Conservation (phyloP, 2,797 vertebrate genomes). For the Acanthornis magna region DNA sequence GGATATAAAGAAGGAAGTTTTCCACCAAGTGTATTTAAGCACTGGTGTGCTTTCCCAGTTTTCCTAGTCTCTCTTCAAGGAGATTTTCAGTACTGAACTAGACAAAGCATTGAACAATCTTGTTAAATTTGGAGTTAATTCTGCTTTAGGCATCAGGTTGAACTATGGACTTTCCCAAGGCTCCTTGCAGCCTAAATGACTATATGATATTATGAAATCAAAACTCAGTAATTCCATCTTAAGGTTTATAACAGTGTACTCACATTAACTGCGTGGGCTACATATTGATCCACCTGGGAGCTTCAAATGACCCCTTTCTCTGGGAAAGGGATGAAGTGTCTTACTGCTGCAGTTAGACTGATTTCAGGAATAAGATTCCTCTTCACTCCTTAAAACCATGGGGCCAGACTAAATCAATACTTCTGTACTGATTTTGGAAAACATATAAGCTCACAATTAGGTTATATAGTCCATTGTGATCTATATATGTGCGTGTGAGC, state of each 20-base stretch:
- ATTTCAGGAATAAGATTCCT: not conserved
- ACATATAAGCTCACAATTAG: not conserved
- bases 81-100: not conserved
- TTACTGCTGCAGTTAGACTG: not conserved
- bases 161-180: not conserved
- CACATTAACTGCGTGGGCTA: not conserved
- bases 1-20: not conserved
- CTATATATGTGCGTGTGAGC: not conserved
- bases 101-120: not conserved
- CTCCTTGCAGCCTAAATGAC: not conserved
- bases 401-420: not conserved
- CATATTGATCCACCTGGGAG: not conserved
- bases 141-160: not conserved
- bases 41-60: not conserved
- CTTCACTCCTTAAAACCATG: not conserved
- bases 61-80: not conserved
- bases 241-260: not conserved
- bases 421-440: not conserved
- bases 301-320: not conserved
- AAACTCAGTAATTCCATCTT: not conserved
- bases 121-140: not conserved
- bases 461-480: not conserved
- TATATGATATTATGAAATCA: not conserved
- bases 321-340: not conserved
- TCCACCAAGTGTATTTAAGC: not conserved